These are phyloP conservation scores for Melospiza melodia DNA, from an alignment of 2,113 vertebrate genomes.

Conservation along the genomic window DNA sequence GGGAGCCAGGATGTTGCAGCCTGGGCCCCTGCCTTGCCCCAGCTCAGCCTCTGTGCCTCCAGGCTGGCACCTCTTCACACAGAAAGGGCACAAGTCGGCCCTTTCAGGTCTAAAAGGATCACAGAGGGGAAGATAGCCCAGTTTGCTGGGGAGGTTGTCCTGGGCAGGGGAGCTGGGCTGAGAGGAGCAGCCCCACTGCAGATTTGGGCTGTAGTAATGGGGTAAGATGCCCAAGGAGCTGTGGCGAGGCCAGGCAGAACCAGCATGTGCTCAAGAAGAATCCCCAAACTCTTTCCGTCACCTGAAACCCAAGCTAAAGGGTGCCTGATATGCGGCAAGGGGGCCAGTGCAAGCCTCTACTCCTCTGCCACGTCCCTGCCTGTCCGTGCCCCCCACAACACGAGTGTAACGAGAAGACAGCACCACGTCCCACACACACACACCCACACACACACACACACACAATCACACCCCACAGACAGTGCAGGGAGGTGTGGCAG, in stretches of 20 bases:
- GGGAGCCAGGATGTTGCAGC: neutral
- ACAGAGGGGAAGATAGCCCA: neutral
- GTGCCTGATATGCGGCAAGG: neutral
- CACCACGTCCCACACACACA: neutral
- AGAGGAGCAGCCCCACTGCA: neutral
- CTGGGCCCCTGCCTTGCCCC: neutral
- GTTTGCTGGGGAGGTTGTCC: neutral
- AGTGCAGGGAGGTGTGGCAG: neutral
- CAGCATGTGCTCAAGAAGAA: neutral
- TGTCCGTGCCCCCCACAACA: neutral
- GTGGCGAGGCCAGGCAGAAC: neutral
- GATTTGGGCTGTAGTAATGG: neutral
- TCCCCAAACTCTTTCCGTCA: neutral
- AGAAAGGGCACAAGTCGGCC: neutral
- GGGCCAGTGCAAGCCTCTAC: neutral
- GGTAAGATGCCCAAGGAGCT: neutral
- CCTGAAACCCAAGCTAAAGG: neutral
- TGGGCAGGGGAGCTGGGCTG: neutral
- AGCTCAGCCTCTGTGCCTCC: neutral
- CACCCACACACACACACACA: neutral
- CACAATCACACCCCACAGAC: neutral
- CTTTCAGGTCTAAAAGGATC: neutral
- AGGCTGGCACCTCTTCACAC: neutral
- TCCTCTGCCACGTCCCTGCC: neutral
- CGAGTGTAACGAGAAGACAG: neutral